Base-by-base conservation (phyloP, 2,113 vertebrate genomes). In the Hippolais icterina region DNA sequence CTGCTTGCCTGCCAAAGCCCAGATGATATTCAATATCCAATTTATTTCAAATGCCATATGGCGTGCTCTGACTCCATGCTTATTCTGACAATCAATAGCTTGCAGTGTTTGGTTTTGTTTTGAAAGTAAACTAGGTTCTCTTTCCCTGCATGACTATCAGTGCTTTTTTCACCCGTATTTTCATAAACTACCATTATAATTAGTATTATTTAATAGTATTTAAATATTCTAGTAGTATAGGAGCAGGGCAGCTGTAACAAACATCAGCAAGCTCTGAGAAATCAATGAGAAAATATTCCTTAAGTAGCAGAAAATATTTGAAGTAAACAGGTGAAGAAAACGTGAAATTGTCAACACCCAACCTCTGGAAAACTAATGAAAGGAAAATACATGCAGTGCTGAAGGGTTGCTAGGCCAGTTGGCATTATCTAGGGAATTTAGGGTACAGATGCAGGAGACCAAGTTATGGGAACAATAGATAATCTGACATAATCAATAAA, bases 1-100 rank as follows among this genome's bases (percentile, higher is more conserved):
- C 71, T 12, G 25, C 63, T 90, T 93, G 50, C 35, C 64, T 93
- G 85, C 83, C 88, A 92, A 92, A 94, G 61, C 37, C 25, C 75
- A 52, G 37, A 90, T 86, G 79, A 42, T 94, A 82, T 17, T 96
- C 66, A 87, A 63, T 91, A 94, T 69, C 89, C 61, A 76, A 28
- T 87, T 94, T 89, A 70, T 91, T 92, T 92, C 82, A 77, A 68
- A 84, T 46, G 27, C 82, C 77, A 87, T 80, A 93, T 95, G 91
- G 87, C 1, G 0, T 5, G 1, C 35, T 87, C 81, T 83, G 76
- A 65, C 28, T 95, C 52, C n/a, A 11, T 5, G 4, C 68, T 91
- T 44, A 28, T 29, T 83, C 41, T 72, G 82, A 27, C 6, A 76
- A 82, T 93, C 56, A 70, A 12, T 90, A 88, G 39, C 53, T 68